A percentile compares a stretch with the other conserved stretches of the same genome.
phyloP scores from a whole-genome alignment of 2,888 invertebrate species.

The Acrobasis suavella region DNA sequence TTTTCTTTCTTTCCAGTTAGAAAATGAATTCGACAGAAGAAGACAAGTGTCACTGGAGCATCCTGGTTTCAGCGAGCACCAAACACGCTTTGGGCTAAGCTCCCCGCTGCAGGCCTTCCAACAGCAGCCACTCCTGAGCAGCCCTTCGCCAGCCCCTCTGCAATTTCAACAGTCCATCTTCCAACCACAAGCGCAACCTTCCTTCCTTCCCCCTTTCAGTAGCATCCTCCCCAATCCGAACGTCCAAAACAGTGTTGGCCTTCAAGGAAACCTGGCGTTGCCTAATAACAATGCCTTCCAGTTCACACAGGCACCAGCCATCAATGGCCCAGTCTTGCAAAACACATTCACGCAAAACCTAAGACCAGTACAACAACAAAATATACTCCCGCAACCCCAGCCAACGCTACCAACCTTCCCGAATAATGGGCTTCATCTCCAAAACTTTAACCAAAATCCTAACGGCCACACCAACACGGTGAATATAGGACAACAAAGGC shows the following conservation, averaged over 20 bases:
- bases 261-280: constrained; percentile 48
- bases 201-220: constrained; percentile 60
- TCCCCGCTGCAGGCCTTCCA: constrained; percentile 72
- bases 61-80: constrained; percentile 72
- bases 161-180: constrained; percentile 57
- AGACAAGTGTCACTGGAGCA: constrained; percentile 66
- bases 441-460: constrained; percentile 56
- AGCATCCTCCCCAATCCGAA: constrained; percentile 56
- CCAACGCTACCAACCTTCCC: constrained; percentile 67
- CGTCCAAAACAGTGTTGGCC: constrained; percentile 47
- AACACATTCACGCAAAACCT: constrained; percentile 59
- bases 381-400: constrained; percentile 58
- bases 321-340: constrained; percentile 49
- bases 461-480: constrained; percentile 46
- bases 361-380: constrained; percentile 56
- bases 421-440: constrained; percentile 53
- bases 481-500: constrained; percentile 66
- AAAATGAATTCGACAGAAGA: constrained; percentile 77
- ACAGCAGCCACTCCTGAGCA: constrained; percentile 54
- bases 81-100: constrained; percentile 72
- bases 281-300: constrained; percentile 57
- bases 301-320: constrained; percentile 52
- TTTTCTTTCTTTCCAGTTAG: constrained; percentile 64
- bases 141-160: constrained; percentile 56
- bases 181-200: constrained; percentile 53